phyloP scores from a whole-genome alignment of 2,113 vertebrate species.

The Labeo rohita region DNA sequence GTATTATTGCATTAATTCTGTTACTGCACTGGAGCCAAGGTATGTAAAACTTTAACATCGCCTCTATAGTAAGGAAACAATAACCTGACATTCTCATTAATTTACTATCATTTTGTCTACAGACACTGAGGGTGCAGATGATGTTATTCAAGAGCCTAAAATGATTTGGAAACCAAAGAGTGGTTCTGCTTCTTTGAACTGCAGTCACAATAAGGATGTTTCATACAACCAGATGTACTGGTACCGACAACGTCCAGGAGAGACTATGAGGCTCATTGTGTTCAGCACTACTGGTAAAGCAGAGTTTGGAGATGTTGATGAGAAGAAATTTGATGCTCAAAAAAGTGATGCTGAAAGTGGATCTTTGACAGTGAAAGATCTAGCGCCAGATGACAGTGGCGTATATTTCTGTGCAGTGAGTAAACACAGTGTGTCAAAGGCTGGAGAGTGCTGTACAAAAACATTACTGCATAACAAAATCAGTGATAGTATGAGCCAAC shows the following conservation, averaged over 20 bases:
- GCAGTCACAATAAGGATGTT: neutral
- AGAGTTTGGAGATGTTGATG: conserved; percentile 40
- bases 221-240: conserved; percentile 64
- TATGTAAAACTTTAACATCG: neutral
- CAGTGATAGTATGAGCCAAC: conserved; percentile 16
- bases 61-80: neutral
- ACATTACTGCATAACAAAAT: conserved; percentile 16
- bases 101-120: neutral
- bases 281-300: neutral
- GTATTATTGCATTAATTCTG: conserved; percentile 11
- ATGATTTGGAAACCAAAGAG: neutral
- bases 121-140: neutral
- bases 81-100: neutral
- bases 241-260: conserved; percentile 65
- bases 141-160: conserved; percentile 44
- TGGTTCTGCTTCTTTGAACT: neutral
- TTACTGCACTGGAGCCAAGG: conserved; percentile 35
- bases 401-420: conserved; percentile 59
- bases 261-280: conserved; percentile 60
- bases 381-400: conserved; percentile 43
- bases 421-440: conserved; percentile 53
- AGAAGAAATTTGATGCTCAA: conserved; percentile 33
- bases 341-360: conserved; percentile 33
- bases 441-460: conserved; percentile 49
- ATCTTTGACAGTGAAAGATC: conserved; percentile 56